These are phyloP conservation scores for Caenorhabditis doughertyi DNA, from an alignment of 2,888 invertebrate genomes.

Conservation along the genomic window DNA sequence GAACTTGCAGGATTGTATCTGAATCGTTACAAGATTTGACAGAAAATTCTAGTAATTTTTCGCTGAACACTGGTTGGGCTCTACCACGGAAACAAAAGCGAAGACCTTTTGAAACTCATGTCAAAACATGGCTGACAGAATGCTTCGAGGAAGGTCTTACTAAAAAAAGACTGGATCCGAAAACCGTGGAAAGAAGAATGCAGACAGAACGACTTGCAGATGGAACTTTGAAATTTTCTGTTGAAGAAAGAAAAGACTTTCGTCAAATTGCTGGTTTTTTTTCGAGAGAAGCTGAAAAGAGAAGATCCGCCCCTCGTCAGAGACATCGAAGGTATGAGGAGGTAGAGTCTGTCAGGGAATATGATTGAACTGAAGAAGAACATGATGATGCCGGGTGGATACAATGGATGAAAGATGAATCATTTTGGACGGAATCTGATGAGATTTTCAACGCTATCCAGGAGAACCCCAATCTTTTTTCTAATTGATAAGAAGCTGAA, in stretches of 20 bases:
- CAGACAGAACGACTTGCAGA: neutral
- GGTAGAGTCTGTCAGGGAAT: neutral
- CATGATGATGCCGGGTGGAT: constrained; percentile 4
- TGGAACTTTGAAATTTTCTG: neutral
- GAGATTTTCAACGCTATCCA: neutral
- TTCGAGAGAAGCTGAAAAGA: constrained; percentile 2
- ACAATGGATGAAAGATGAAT: neutral
- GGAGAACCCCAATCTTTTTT: too few species aligned
- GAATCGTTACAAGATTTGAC: neutral
- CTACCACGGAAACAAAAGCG: neutral
- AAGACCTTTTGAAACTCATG: constrained; percentile 5
- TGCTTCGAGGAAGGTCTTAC: constrained; percentile 8
- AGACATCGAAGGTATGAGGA: neutral
- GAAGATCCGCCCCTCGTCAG: neutral
- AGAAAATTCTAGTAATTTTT: neutral
- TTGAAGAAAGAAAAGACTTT: neutral
- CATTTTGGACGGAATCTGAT: neutral
- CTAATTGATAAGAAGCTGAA: too few species aligned
- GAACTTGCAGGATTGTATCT: neutral
- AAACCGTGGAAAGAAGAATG: neutral
- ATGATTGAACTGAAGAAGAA: neutral
- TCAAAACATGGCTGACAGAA: neutral
- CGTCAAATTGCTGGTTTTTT: neutral
- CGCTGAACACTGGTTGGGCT: neutral
- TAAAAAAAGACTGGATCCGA: constrained; percentile 2